phyloP scores from a whole-genome alignment of 2,888 invertebrate species.

The Zhuqinia jingwanae region DNA sequence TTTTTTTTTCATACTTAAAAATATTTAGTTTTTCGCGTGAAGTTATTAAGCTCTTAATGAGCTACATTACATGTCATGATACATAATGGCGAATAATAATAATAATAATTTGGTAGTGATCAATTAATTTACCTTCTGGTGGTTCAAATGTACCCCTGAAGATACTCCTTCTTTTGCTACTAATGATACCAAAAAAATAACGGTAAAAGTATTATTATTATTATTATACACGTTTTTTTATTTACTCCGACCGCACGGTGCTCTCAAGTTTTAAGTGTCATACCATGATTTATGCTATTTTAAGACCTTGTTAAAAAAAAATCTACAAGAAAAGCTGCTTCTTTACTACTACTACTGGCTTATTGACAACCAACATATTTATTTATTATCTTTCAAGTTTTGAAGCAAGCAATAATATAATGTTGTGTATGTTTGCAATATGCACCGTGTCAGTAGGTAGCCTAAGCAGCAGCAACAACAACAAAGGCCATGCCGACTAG shows the following conservation, averaged over 20 bases:
- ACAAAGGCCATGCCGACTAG: slow-evolving; percentile 30
- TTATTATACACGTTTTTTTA: too few relatives aligned
- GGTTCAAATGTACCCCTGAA: background rate
- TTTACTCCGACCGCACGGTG: background rate
- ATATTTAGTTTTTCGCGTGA: too few relatives aligned
- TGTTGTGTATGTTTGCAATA: too few relatives aligned
- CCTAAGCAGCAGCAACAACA: background rate
- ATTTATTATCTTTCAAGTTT: too few relatives aligned
- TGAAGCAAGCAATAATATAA: too few relatives aligned
- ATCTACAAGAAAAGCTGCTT: slow-evolving; percentile 31
- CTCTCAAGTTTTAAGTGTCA: background rate
- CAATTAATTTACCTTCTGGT: slow-evolving; percentile 34
- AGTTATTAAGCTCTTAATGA: too few relatives aligned
- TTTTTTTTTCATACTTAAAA: too few relatives aligned
- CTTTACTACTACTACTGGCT: too few relatives aligned
- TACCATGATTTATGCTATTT: slow-evolving; percentile 41
- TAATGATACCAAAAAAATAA: slow-evolving; percentile 6
- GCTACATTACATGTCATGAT: too few relatives aligned
- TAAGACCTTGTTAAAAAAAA: slow-evolving; percentile 56
- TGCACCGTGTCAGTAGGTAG: background rate
- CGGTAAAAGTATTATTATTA: too few relatives aligned
- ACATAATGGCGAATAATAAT: too few relatives aligned
- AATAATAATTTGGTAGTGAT: background rate
- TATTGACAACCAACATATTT: too few relatives aligned
- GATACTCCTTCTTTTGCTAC: background rate